Base-by-base conservation (phyloP, 2,113 vertebrate genomes). In the Balaeniceps rex region DNA sequence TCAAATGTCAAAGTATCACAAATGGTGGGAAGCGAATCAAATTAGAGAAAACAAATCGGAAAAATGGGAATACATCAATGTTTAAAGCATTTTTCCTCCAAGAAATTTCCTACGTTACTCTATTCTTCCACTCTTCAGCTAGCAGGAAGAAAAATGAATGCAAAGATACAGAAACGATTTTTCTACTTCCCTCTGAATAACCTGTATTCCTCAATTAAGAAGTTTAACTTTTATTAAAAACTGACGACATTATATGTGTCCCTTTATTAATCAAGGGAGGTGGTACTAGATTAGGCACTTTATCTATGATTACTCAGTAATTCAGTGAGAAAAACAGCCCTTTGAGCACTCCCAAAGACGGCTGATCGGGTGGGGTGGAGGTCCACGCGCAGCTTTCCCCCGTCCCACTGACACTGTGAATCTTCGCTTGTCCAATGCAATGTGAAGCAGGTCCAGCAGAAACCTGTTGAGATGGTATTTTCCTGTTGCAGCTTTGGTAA, bases 341-440 rank as follows among this genome's bases (percentile, higher is more conserved):
- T 46, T 34, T 40, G 71, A 57, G 60, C 55, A 57, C 14, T 66
- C 36, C 71, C 12, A 29, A 12, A 40, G 26, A 14, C 34, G 19
- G 24, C 19, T 46, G 36, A 11, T 42, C 1, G 0, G 4, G 12
- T 47, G 11, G 28, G 6, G 10, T 28, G 7, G 11, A 55, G 13
- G 19, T 63, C 47, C 1, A 0, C 7, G 28, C 7, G 6, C 44
- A 55, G 29, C 71, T 66, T 78, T 3, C 7, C 29, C 16, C 1
- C 1, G 3, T 52, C 57, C 33, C 14, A 1, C 7, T 46, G 29
- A 6, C 38, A 4, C 63, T 28, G 29, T 14, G 18, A 58, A 19
- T 47, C 46, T 66, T 86, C 22, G 5, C 38, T 86, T 46, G 22
- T 14, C 29, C 44, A 9, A 12, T 2, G 14, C 42, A 33, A 12